These are phyloP conservation scores for Acleris emargana DNA, from an alignment of 2,888 invertebrate genomes.

Conservation along the genomic window DNA sequence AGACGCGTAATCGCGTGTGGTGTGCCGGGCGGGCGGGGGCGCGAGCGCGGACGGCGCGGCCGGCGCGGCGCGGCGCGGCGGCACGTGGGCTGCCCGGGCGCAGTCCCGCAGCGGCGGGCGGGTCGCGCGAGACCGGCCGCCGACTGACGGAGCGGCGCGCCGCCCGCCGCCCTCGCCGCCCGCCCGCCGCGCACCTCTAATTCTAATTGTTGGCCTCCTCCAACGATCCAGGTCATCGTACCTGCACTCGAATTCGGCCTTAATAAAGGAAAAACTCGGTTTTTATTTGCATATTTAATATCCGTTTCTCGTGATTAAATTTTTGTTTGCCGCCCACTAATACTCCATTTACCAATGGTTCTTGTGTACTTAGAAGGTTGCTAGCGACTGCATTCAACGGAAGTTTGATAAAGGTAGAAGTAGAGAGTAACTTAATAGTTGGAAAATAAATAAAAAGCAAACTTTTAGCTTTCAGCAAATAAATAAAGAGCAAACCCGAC, in stretches of 20 bases:
- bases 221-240: slow-evolving; percentile 76
- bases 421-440: too few species aligned
- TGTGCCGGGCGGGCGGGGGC: slow-evolving; percentile 55
- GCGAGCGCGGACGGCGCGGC: slow-evolving; percentile 51
- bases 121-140: slow-evolving; percentile 55
- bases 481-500: too few species aligned
- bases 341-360: background rate
- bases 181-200: slow-evolving; percentile 59
- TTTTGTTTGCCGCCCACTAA: slow-evolving; percentile 39
- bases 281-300: slow-evolving; percentile 71
- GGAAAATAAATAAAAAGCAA: too few species aligned
- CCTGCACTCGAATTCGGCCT: slow-evolving; percentile 68
- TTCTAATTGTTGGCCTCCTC: slow-evolving; percentile 77
- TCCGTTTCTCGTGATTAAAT: slow-evolving; percentile 53
- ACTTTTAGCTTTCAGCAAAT: too few species aligned
- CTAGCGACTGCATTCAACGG: too few species aligned
- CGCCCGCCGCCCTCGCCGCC: slow-evolving; percentile 44
- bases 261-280: slow-evolving; percentile 60
- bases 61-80: slow-evolving; percentile 54
- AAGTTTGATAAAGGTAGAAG: too few species aligned
- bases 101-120: slow-evolving; percentile 67
- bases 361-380: background rate
- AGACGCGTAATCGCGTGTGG: slow-evolving; percentile 70
- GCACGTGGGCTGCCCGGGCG: slow-evolving; percentile 62
- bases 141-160: slow-evolving; percentile 53